Evolutionary conservation across 1,140 invertebrate genomes (phyloP), one percentile per base, ranked within the genome.

Genomic region (Drusus annulatus): DNA sequence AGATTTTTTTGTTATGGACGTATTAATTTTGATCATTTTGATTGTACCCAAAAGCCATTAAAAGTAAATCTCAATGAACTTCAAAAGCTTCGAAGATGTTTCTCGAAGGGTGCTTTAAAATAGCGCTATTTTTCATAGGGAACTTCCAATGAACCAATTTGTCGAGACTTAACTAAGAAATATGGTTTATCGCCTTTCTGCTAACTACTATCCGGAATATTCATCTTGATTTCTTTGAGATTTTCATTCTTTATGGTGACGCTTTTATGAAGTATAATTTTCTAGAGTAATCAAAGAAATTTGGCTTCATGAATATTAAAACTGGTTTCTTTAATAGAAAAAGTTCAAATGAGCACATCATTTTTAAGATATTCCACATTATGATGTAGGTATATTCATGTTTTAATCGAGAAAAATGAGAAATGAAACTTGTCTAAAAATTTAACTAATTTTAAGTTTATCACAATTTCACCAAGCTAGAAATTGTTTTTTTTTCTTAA

Each of bases 141-240:
- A 51, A 73, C 19, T 54, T 74, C 71, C 25, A 31, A 74, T 75
- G 31, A 21, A 50, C 54, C 54, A 56, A 56, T 58, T 75, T 75
- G 71, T 75, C 71, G 58, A 28, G n/a, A 8, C 54, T 74, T 75
- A 75, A 75, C 71, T 75, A 56, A 75, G 71, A 75, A 75, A 75
- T 58, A 75, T 75, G 71, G 71, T 58, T 75, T 56, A 75, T 75
- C 71, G 31, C 71, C 25, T 19, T 25, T 13, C 10, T 45, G 8
- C 36, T 45, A 45, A 45, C 36, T 71, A 52, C 15, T 71, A 71
- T 19, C 68, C 68, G 8, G 50, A 71, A 50, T 52, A 71, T 71
- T 52, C 50, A 52, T 71, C 68, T 71, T 71, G 68, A 71, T 71
- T 71, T 71, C 13, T 15, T 8, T 0, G n/a, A 45, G 65, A 51